Evolutionary conservation across 1,140 invertebrate species (phyloP), one percentile per base, ranked within the genome.

Genomic region (Calycopis cecrops): DNA sequence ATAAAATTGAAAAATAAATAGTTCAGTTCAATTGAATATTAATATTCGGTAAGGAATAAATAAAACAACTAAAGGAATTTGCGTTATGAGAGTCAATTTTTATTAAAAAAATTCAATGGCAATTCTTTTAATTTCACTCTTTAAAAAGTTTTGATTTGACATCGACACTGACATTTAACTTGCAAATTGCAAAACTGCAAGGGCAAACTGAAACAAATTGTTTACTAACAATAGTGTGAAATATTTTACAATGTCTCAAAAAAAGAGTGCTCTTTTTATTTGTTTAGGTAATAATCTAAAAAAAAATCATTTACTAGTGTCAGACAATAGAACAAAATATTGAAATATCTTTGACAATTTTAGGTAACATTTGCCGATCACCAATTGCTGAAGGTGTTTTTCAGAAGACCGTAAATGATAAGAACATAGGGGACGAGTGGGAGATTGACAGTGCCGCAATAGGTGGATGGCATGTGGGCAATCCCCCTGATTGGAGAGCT

Each of bases 331-430:
- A 6, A 28, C 2, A 6, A 28, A 28, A 28, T 28, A 6, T 28
- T 37, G 35, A n/a, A 58, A 47, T 51, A 40, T 28, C 9, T n/a
- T 60, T 37, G 38, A 58, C 50, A 55, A 55, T 81, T 79, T 71
- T 59, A 90, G 96, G 96, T 11, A 98, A 98, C 72, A 98, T 97
- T 65, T 98, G 97, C 79, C 91, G 97, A n/a, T 98, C 96, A 10
- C 96, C 97, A 6, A 98, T 98, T 61, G 96, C 96, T 14, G 96
- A 98, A 85, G 96, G 95, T 8, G 94, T 98, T 0, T 97, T 98
- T 87, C 79, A 90, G 28, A 90, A 97, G 61, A 76, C 91, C 9
- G 86, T 95, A 8, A 90, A 90, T 65, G 90, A 95, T 69, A 80
- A 88, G 57, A 89, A 90, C 38, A 65, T 92, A 6, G 63, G 80